Base-by-base conservation (phyloP, 2,888 invertebrate genomes). In the Himalopsyche kuldschensis region DNA sequence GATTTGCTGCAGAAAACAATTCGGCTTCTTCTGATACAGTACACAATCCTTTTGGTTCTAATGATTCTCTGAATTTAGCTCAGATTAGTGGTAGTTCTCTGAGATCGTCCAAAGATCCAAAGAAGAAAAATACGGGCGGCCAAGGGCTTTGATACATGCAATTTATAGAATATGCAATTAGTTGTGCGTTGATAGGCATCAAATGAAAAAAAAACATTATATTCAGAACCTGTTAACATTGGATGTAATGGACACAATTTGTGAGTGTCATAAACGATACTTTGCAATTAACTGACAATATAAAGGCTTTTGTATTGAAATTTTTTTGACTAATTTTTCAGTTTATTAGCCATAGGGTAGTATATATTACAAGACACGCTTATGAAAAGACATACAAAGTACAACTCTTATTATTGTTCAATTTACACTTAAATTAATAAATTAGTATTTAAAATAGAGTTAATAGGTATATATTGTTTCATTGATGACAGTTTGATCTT, bases 311-410 rank as follows among this genome's bases (percentile, higher is more conserved):
- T 69, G 69, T 1, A 69, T 27, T 27, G 30, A 10, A 69, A 27
- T 30, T 30, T 11, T 69, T 30, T 69, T 11, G 15, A 69, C 8
- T 69, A 69, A 69, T 69, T 69, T 30, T 69, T 11, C 27, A 69
- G 69, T 27, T 69, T 27, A 27, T 30, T 69, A 30, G 30, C 69
- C 27, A 3, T 69, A 27, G 69, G 69, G 69, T 69, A 69, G 69
- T 69, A 27, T 69, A 30, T 69, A 63, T n/a, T 30, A 69, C 69
- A 69, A 69, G 30, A 69, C 30, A 69, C 69, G 69, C 69, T 69
- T 69, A 69, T 69, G 27, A 82, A 82, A 82, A 82, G 82, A 82
- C 82, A 82, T 82, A 75, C 75, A 69, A 75, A 79, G 82, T 82
- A 82, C 82, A 82, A 82, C 35, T 82, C 35, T 30, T 69, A 55